Conservation (phyloP, 1,140 invertebrate genomes). For the Oncopodura yosiiana region DNA sequence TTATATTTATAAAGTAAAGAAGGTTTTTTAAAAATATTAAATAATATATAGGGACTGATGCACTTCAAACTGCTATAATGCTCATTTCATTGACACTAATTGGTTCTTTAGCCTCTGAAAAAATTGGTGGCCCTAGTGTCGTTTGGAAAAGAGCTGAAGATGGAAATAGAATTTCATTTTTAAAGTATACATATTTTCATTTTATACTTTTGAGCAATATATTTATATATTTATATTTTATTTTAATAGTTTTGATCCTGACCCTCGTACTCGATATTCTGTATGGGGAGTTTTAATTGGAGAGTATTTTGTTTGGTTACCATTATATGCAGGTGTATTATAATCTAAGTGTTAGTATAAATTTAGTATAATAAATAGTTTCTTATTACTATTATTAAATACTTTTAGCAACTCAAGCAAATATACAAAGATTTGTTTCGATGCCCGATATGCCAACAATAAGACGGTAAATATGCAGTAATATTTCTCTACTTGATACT, state of each 20-base stretch:
- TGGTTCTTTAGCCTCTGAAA: conserved; percentile 41
- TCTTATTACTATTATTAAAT: too few species aligned
- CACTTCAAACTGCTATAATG: conserved; percentile 47
- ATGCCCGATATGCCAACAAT: conserved; percentile 37
- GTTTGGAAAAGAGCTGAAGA: conserved; percentile 40
- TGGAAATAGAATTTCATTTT: conserved; percentile 28
- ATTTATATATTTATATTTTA: background rate
- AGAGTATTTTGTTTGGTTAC: conserved; percentile 79
- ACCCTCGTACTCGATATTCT: conserved; percentile 55
- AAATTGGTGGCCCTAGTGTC: conserved; percentile 42
- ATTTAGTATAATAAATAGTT: too few species aligned
- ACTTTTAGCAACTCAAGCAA: conserved; percentile 88
- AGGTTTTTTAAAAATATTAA: too few species aligned
- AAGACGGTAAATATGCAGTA: conserved; percentile 34
- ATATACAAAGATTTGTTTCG: conserved; percentile 39
- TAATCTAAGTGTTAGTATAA: too few species aligned
- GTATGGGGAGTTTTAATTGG: conserved; percentile 80
- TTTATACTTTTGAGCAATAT: background rate
- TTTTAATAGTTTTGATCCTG: conserved; percentile 39
- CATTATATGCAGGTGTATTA: conserved; percentile 73
- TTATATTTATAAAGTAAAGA: too few species aligned
- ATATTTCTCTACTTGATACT: too few species aligned
- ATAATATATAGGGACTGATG: conserved; percentile 46
- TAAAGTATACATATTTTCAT: conserved; percentile 38
- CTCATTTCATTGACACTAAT: conserved; percentile 44